Evolutionary conservation across 2,113 vertebrate species (phyloP).

Genomic region (Lagopus leucura): DNA sequence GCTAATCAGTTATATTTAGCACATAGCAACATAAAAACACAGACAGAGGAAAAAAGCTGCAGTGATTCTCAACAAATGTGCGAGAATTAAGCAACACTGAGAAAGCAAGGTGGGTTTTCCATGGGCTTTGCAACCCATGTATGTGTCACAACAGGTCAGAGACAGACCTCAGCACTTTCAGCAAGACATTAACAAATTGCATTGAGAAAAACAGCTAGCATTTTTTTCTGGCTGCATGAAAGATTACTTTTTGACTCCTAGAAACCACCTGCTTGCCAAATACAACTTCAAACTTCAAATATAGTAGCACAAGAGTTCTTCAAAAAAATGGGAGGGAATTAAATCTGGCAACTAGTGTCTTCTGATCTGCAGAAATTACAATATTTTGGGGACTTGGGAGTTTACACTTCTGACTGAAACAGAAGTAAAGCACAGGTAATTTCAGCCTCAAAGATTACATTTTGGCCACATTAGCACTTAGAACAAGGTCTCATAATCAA

Average conservation of each 20-base stretch:
- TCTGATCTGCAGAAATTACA: background rate
- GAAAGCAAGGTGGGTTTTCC: background rate
- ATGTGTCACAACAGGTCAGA: background rate
- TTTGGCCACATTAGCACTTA: background rate
- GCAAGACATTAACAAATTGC: background rate
- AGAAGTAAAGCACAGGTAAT: background rate
- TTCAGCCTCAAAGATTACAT: background rate
- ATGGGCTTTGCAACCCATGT: background rate
- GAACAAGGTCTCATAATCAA: background rate
- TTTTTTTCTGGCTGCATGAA: background rate
- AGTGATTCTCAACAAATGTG: background rate
- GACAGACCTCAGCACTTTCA: background rate
- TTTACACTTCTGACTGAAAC: background rate
- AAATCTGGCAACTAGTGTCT: background rate
- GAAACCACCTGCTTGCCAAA: background rate
- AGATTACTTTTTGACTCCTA: background rate
- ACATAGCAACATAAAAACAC: background rate
- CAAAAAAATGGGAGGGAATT: background rate
- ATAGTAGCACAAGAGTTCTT: background rate
- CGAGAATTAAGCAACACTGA: background rate
- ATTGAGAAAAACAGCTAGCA: background rate
- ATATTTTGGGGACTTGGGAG: background rate
- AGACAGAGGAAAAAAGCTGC: background rate
- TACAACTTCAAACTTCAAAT: background rate
- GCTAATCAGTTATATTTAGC: slow-evolving; percentile 13